Evolutionary conservation across 2,113 vertebrate genomes (phyloP).

Genomic region (Pionites leucogaster): DNA sequence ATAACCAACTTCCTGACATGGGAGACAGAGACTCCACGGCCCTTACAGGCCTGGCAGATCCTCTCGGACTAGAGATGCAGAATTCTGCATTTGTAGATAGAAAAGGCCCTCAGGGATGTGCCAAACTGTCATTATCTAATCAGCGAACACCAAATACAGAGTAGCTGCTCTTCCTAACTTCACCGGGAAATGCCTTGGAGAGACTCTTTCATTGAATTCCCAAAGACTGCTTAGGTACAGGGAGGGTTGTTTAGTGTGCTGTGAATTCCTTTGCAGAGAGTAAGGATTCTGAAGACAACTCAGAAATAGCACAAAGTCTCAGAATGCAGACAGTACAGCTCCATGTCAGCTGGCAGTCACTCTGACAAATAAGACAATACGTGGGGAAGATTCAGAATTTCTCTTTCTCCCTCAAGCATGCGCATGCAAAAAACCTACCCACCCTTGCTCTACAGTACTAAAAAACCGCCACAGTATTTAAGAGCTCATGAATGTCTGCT

Average conservation of each 20-base stretch:
- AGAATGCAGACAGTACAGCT: not conserved
- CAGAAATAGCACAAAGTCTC: not conserved
- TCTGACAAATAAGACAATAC: not conserved
- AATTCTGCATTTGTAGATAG: constrained; percentile 3
- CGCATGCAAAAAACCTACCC: not conserved
- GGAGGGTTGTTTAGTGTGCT: not conserved
- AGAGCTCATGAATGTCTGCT: not conserved
- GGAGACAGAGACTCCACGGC: not conserved
- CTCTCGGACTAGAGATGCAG: not conserved
- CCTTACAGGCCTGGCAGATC: not conserved
- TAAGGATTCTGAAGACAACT: not conserved
- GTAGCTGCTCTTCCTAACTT: not conserved
- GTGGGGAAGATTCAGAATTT: not conserved
- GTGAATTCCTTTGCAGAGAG: not conserved
- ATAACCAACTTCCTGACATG: not conserved
- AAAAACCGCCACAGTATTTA: not conserved
- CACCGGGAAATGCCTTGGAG: not conserved
- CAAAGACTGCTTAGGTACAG: not conserved
- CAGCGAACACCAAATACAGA: not conserved
- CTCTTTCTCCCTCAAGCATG: not conserved
- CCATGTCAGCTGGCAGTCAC: not conserved
- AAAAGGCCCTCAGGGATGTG: not conserved
- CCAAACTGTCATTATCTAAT: not conserved
- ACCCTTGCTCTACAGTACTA: not conserved
- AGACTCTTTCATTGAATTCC: constrained; percentile 4